Conservation (phyloP, 2,888 invertebrate species). For the Nematopogon swammerdamellus region DNA sequence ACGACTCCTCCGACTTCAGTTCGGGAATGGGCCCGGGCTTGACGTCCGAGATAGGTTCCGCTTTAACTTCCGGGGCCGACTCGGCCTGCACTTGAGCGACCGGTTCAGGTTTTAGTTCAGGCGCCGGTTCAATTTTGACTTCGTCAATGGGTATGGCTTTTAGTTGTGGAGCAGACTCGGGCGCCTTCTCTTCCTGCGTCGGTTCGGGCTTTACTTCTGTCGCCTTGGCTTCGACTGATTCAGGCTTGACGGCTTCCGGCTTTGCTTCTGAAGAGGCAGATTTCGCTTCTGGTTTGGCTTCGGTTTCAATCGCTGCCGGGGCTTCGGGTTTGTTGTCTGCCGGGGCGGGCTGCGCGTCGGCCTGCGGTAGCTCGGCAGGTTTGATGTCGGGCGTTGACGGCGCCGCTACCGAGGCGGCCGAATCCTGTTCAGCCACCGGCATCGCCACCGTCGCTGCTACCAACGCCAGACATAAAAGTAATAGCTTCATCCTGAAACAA, state of each 20-base stretch:
- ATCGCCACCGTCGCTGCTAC: conserved; percentile 54
- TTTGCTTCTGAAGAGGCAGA: conserved; percentile 6
- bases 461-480: conserved; percentile 58
- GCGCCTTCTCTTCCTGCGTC: conserved; percentile 12
- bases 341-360: conserved; percentile 19
- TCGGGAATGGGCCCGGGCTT: conserved; percentile 12
- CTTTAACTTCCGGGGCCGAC: conserved; percentile 20
- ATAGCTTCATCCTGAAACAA: conserved; percentile 63
- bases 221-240: conserved; percentile 10
- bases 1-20: conserved; percentile 15
- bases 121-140: too few species aligned
- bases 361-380: conserved; percentile 15
- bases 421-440: conserved; percentile 59
- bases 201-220: not conserved
- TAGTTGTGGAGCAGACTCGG: conserved; percentile 2
- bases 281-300: conserved; percentile 16
- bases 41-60: conserved; percentile 11
- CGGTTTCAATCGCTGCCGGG: conserved; percentile 14
- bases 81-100: conserved; percentile 15
- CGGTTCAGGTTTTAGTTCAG: conserved; percentile 19
- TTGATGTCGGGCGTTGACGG: not conserved
- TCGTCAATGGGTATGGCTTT: conserved; percentile 1
- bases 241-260: conserved; percentile 15
- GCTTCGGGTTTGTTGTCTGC: conserved; percentile 21
- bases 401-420: conserved; percentile 22